Evolutionary conservation across 2,888 invertebrate genomes (phyloP).

Genomic region (Argyresthia albistria): DNA sequence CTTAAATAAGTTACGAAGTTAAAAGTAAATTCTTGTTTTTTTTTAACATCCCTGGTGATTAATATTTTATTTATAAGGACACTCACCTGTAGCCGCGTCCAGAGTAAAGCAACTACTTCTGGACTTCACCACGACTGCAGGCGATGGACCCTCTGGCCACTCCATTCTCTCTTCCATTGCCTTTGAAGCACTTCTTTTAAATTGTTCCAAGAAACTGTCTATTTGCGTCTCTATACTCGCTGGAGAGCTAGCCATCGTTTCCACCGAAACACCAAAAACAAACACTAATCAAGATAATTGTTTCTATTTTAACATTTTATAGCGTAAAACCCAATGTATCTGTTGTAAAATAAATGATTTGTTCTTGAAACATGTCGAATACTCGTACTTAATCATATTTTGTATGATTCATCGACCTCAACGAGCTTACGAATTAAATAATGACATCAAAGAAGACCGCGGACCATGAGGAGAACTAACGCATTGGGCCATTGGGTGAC

Average conservation of each 20-base stretch:
- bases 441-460: constrained; percentile 46
- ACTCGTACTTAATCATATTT: constrained; percentile 5
- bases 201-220: constrained; percentile 88
- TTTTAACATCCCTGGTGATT: too few relatives aligned
- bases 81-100: constrained; percentile 54
- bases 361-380: too few relatives aligned
- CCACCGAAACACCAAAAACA: constrained; percentile 62
- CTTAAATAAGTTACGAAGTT: too few relatives aligned
- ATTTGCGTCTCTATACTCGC: constrained; percentile 86
- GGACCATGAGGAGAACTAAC: constrained; percentile 43
- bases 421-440: constrained; percentile 28
- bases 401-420: constrained; percentile 38
- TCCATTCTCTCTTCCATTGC: constrained; percentile 78
- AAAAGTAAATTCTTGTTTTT: too few relatives aligned
- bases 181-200: constrained; percentile 84
- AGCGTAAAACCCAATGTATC: too few relatives aligned
- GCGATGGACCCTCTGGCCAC: constrained; percentile 62
- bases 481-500: constrained; percentile 35
- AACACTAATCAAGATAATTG: not conserved
- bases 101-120: constrained; percentile 65
- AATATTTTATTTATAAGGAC: constrained; percentile 8
- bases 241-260: constrained; percentile 76
- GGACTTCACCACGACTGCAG: constrained; percentile 57
- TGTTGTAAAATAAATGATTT: too few relatives aligned
- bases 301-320: too few relatives aligned